A percentile compares a stretch with the other conserved stretches of the same genome.
These are phyloP conservation scores for Tipula unca DNA, from an alignment of 2,888 invertebrate genomes.

Conservation along the genomic window DNA sequence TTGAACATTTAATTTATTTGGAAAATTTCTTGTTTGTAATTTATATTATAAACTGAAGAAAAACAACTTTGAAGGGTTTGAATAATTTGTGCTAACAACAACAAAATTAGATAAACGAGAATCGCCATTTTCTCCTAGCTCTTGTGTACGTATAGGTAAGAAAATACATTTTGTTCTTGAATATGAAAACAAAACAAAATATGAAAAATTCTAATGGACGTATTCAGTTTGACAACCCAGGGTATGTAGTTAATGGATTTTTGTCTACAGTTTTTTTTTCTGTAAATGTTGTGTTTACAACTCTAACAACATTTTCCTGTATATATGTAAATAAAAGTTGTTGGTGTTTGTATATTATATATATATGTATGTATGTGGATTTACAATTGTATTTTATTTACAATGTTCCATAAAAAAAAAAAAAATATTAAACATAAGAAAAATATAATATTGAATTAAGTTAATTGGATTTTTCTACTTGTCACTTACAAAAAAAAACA, in stretches of 20 bases:
- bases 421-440: not conserved
- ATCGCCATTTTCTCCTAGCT: not conserved
- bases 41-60: not conserved
- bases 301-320: not conserved
- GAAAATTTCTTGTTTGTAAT: not conserved
- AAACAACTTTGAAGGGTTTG: not conserved
- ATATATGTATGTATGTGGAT: not conserved
- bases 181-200: not conserved
- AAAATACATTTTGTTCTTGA: too few relatives aligned
- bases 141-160: too few relatives aligned
- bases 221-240: not conserved
- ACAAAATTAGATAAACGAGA: not conserved
- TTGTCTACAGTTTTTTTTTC: not conserved
- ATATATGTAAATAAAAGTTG: not conserved
- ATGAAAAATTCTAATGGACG: not conserved
- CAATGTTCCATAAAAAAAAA: not conserved
- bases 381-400: not conserved
- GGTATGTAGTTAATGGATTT: not conserved
- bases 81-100: not conserved
- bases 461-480: not conserved
- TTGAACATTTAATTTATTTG: not conserved
- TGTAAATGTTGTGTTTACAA: not conserved
- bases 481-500: not conserved
- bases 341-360: not conserved
- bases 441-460: not conserved